Conservation (phyloP, 2,888 invertebrate species). For the Amphiduros pacificus region DNA sequence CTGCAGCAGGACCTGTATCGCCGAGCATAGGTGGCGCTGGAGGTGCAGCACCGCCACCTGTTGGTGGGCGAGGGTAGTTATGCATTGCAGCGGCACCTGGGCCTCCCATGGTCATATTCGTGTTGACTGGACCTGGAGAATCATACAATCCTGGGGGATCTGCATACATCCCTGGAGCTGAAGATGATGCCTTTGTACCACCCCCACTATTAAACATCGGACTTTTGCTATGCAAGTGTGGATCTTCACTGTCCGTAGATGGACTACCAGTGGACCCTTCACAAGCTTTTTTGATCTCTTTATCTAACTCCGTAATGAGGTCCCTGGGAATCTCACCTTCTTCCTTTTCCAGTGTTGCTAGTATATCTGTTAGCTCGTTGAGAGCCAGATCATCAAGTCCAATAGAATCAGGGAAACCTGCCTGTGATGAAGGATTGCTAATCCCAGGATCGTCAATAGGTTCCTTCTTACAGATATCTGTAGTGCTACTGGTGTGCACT, state of each 20-base stretch:
- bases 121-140: background rate
- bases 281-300: constrained; percentile 5
- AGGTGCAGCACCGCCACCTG: constrained; percentile 11
- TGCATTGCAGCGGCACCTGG: constrained; percentile 5
- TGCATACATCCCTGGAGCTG: constrained; percentile 14
- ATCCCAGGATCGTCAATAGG: constrained; percentile 60
- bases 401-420: constrained; percentile 15
- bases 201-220: constrained; percentile 11
- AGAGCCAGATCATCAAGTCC: constrained; percentile 35
- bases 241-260: background rate
- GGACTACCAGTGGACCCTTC: background rate
- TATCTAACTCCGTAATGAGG: constrained; percentile 17
- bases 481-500: constrained; percentile 6
- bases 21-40: constrained; percentile 25
- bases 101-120: constrained; percentile 7
- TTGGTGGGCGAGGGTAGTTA: constrained; percentile 8
- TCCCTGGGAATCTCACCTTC: constrained; percentile 34
- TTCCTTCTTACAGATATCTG: constrained; percentile 65
- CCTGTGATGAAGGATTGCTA: constrained; percentile 9
- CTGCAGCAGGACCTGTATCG: constrained; percentile 80
- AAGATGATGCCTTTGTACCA: constrained; percentile 6
- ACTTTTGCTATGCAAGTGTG: constrained; percentile 1
- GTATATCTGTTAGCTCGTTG: constrained; percentile 47
- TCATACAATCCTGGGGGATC: constrained; percentile 18
- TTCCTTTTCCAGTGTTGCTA: constrained; percentile 83